Base-by-base conservation (phyloP, 2,113 vertebrate species). In the Dromaius novaehollandiae region DNA sequence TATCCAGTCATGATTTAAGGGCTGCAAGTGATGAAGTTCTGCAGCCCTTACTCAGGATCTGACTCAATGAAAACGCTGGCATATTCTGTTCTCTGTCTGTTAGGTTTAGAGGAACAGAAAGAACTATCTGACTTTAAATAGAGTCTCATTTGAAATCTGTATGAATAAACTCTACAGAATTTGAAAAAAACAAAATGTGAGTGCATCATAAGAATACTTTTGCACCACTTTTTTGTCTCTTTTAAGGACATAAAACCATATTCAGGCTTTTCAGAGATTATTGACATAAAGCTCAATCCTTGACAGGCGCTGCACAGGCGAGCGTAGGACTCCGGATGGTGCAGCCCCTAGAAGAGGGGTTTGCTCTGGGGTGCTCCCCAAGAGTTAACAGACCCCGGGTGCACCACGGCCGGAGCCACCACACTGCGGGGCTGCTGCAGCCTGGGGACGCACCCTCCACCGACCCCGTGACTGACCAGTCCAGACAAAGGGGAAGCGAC, bases 1-100 rank as follows among this genome's bases (percentile, higher is more conserved):
- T 93, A 94, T 34, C 64, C 38, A 78, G 76, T 42, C 88, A 61
- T 95, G 91, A 95, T 95, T 97, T 95, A 93, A 81, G 46, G 38
- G 25, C 85, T 84, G 91, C 88, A 97, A 94, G 55, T 36, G 64
- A 94, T 83, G 76, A 93, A 81, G 75, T 86, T 96, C 75, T 91
- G 87, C 94, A 97, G 84, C 42, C 42, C 79, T 90, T 75, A 86
- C 64, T 75, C 85, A 86, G 68, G 64, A 90, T 86, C 51, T 81
- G 50, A 80, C 79, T 90, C 85, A 82, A 2, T 86, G 80, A 93
- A 96, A 93, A 89, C 82, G 91, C 34, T 88, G 75, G 64, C 71
- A 86, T 85, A 36, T 93, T 90, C 60, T 82, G 32, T 12, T 89
- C 63, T 77, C 66, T 80, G 24, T 75, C 86, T 94, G 78, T 44